Conservation (phyloP, 2,797 vertebrate species). For the Gambusia yucatana region DNA sequence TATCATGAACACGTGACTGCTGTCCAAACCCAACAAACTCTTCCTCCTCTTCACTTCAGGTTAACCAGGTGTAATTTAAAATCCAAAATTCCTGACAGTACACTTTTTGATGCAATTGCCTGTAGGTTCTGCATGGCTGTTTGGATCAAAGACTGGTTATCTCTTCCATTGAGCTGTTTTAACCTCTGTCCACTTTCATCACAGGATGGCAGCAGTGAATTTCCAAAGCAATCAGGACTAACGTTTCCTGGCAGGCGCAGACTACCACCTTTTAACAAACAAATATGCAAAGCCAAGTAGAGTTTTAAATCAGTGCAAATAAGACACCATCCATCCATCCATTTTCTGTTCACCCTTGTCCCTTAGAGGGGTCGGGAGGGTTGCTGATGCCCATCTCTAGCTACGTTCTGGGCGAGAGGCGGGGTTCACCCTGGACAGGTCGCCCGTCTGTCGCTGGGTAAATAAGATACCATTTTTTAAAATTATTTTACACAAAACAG, state of each 20-base stretch:
- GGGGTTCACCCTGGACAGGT: too few relatives aligned
- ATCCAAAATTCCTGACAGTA: conserved; percentile 90
- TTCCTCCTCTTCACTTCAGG: conserved; percentile 75
- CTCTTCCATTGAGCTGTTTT: conserved; percentile 93
- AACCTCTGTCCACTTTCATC: conserved; percentile 95
- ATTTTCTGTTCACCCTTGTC: too few relatives aligned
- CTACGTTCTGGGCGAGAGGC: too few relatives aligned
- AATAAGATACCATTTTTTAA: conserved; percentile 26
- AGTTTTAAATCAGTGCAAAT: conserved; percentile 71
- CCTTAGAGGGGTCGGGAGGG: too few relatives aligned
- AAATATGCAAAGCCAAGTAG: conserved; percentile 81
- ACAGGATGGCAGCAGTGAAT: conserved; percentile 83
- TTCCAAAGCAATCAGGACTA: conserved; percentile 88
- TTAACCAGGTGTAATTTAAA: conserved; percentile 91
- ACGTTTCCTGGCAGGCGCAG: conserved; percentile 79
- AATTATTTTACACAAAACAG: conserved; percentile 13
- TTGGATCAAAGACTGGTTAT: conserved; percentile 94
- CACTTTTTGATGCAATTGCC: conserved; percentile 85
- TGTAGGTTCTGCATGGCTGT: conserved; percentile 89
- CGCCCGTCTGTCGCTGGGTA: too few relatives aligned
- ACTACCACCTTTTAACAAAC: conserved; percentile 82
- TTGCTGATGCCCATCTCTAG: too few relatives aligned
- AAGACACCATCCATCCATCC: conserved; percentile 26
- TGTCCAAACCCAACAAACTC: conserved; percentile 61
- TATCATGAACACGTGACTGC: conserved; percentile 15